A percentile compares a stretch with the other conserved stretches of the same genome.
Evolutionary conservation across 2,888 invertebrate species (phyloP).

Genomic region (Proisotoma minuta): DNA sequence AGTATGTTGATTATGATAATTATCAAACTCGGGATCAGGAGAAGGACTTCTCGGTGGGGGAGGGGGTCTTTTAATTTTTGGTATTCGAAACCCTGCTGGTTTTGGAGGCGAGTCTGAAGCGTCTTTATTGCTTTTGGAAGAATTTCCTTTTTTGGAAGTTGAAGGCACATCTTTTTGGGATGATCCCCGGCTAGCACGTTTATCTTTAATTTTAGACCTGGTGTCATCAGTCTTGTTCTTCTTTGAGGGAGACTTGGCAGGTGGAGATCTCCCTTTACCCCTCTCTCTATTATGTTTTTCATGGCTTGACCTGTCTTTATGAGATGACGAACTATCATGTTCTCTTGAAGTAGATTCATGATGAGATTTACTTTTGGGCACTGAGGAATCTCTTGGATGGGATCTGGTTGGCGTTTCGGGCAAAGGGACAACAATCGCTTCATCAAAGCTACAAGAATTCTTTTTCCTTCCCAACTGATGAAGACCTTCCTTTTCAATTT

Average conservation of each 20-base stretch:
- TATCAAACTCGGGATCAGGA: neutral
- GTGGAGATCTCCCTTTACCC: constrained; percentile 2
- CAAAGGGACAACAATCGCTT: constrained; percentile 19
- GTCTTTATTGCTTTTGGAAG: neutral
- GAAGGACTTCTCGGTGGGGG: constrained; percentile 25
- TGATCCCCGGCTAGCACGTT: neutral
- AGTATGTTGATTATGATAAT: no score
- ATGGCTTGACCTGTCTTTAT: neutral
- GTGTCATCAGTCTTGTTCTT: neutral
- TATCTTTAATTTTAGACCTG: neutral
- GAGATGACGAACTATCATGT: constrained; percentile 8
- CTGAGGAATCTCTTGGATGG: neutral
- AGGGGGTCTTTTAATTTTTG: constrained; percentile 54
- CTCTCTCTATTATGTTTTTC: constrained; percentile 9
- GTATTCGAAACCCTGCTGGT: constrained; percentile 50
- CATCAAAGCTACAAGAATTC: constrained; percentile 31
- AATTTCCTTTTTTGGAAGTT: neutral
- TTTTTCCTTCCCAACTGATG: constrained; percentile 26
- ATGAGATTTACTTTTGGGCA: neutral
- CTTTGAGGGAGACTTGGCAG: neutral
- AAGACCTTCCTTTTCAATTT: constrained; percentile 32
- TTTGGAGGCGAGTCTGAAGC: neutral
- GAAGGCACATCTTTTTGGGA: no score
- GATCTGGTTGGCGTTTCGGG: neutral
- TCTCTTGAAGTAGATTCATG: constrained; percentile 13